Percentiles rank a stretch among this genome's conserved stretches.
Conservation (phyloP, 2,888 invertebrate species). For the Trissoscelio sp. region DNA sequence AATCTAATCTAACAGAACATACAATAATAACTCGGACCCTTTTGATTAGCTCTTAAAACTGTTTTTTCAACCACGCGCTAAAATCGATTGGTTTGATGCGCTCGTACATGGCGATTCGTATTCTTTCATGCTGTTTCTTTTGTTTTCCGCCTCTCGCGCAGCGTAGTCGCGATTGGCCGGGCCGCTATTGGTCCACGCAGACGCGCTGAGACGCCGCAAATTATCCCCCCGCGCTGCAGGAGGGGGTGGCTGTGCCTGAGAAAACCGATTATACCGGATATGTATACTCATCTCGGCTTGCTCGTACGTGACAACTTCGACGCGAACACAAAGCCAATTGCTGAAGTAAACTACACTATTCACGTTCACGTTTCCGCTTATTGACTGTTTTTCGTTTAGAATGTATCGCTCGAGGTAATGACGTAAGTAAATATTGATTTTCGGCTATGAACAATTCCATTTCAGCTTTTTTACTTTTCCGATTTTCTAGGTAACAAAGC, state of each 20-base stretch:
- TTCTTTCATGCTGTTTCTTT: constrained; percentile 76
- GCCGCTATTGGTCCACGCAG: constrained; percentile 80
- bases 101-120: constrained; percentile 53
- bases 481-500: no score
- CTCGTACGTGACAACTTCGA: constrained; percentile 62
- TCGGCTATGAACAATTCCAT: no score
- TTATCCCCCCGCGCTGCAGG: constrained; percentile 73
- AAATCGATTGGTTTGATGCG: constrained; percentile 69
- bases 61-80: constrained; percentile 9
- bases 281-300: constrained; percentile 46
- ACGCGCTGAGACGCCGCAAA: constrained; percentile 79
- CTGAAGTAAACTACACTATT: constrained; percentile 29
- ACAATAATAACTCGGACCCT: no score
- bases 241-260: constrained; percentile 77
- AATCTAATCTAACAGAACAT: no score
- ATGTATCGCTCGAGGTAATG: constrained; percentile 1
- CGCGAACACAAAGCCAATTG: constrained; percentile 53
- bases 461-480: no score
- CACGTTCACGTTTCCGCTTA: constrained; percentile 33
- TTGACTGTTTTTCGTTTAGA: constrained; percentile 31
- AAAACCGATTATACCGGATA: constrained; percentile 76
- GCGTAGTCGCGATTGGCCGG: constrained; percentile 80
- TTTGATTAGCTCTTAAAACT: no score
- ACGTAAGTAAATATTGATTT: constrained; percentile 43
- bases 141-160: constrained; percentile 79